Conservation (phyloP, 2,113 vertebrate species). For the human region DNA sequence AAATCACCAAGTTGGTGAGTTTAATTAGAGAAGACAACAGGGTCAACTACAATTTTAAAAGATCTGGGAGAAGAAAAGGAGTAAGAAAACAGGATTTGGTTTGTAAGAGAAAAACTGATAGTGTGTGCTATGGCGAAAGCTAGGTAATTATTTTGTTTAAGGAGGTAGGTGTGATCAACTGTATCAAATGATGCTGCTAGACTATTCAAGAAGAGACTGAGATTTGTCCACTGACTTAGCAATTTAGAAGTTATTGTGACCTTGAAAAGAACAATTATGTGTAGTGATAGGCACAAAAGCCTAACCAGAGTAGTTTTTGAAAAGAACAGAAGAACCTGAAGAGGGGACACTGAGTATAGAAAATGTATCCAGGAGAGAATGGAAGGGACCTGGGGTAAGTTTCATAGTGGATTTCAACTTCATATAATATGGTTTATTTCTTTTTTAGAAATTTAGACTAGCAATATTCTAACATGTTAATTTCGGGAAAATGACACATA, state of each 20-base stretch:
- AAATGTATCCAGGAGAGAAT: not conserved
- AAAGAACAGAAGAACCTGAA: not conserved
- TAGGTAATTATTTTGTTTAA: not conserved
- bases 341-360: not conserved
- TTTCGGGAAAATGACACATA: not conserved
- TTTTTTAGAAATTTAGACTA: not conserved
- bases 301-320: not conserved
- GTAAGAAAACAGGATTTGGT: not conserved
- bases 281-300: not conserved
- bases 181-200: not conserved
- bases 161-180: not conserved
- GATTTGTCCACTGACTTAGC: not conserved
- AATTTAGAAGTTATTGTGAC: not conserved
- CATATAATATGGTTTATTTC: not conserved
- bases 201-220: not conserved
- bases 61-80: not conserved
- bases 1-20: not conserved
- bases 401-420: constrained; percentile 5
- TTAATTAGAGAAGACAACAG: constrained; percentile 6
- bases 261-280: not conserved
- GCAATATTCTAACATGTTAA: not conserved
- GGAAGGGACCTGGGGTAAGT: not conserved
- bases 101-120: not conserved
- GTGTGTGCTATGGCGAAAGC: not conserved
- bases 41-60: not conserved